A percentile compares a stretch with the other conserved stretches of the same genome.
Evolutionary conservation across 2,113 vertebrate species (phyloP).

Genomic region (Hippopotamus amphibius): DNA sequence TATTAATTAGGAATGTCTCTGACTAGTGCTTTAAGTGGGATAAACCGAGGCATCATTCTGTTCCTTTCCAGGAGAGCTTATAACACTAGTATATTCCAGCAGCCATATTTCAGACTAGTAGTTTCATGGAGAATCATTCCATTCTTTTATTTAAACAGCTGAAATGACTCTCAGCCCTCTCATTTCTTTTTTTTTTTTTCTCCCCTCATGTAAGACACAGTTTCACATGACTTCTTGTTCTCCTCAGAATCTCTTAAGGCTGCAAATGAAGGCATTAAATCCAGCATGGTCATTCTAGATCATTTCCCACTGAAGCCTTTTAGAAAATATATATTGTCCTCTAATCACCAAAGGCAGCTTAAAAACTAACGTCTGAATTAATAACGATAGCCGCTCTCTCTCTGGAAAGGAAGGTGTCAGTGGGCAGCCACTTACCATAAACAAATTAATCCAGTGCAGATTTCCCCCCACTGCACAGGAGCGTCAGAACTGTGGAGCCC

Average conservation of each 20-base stretch:
- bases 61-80: neutral
- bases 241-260: neutral
- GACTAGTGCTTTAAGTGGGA: neutral
- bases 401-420: neutral
- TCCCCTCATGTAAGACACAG: fast-evolving
- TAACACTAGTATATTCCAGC: neutral
- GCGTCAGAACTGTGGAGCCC: neutral
- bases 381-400: neutral
- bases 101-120: neutral
- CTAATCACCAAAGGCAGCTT: neutral
- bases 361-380: neutral
- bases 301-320: neutral
- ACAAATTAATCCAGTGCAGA: neutral
- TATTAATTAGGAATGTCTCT: neutral
- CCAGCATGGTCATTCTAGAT: neutral
- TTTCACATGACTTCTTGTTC: neutral
- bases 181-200: neutral
- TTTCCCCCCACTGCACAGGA: neutral
- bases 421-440: neutral
- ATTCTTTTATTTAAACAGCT: neutral
- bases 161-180: neutral
- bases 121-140: neutral
- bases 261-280: neutral
- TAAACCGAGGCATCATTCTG: neutral
- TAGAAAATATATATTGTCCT: neutral